Base-by-base conservation (phyloP, 2,888 invertebrate species). In the Eupithecia exiguata region DNA sequence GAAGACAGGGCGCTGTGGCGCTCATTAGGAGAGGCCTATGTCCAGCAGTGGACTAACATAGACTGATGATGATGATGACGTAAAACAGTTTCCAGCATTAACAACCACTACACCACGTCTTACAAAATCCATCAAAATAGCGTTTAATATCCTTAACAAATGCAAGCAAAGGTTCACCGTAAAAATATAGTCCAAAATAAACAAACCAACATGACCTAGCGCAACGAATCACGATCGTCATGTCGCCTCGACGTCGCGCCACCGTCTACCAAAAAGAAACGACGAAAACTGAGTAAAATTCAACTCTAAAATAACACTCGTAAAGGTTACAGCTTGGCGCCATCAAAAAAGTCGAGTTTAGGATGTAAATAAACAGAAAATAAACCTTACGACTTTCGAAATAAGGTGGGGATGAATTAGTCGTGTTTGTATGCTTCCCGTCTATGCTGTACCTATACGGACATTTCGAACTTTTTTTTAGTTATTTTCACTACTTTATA, bases 171-270 rank as follows among this genome's bases (percentile, higher is more conserved):
- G 53, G 62, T 72, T 72, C 75, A 81, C 76, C 81, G 77, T 81
- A 81, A 82, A 85, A 84, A 84, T 66, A 63, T 69, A 78, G 75
- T 73, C 74, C 58, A 80, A 85, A 87, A 87, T 84, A 84, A 83
- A 84, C 81, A 80, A 78, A 72, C 78, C 76, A 80, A 78, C 84
- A 79, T 82, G 87, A 87, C 84, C 87, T 86, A 87, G 84, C 86
- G 80, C 86, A 86, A 84, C 84, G 84, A 84, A 75, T 85, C 84
- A 84, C 78, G 80, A 78, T 70, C 63, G 80, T 81, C 62, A 35
- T 82, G 87, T 83, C 86, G 86, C 85, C 86, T 78, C 71, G 61
- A 70, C 80, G 86, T 84, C 87, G 86, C 84, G 80, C 74, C 76
- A 76, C 69, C 74, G 79, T 78, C 79, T 79, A 74, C 77, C 71